phyloP scores from a whole-genome alignment of 2,797 vertebrate genomes.

The Coreius guichenoti region DNA sequence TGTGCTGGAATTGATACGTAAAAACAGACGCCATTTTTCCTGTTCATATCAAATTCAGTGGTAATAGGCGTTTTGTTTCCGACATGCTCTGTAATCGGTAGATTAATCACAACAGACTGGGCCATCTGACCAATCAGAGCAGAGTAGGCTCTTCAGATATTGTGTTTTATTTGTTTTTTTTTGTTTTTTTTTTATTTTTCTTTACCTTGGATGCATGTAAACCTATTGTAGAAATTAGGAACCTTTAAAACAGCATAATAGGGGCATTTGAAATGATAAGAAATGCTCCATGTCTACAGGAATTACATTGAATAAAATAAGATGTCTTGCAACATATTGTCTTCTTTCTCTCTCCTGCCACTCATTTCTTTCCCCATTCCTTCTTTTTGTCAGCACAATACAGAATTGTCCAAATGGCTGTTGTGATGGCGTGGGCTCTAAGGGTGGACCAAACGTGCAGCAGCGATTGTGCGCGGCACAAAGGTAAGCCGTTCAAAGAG shows the following conservation, averaged over 20 bases:
- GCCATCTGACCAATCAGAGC: neutral
- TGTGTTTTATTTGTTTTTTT: no score
- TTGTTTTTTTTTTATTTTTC: no score
- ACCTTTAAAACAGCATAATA: neutral
- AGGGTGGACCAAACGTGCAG: neutral
- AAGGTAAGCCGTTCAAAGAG: constrained; percentile 34
- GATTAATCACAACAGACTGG: neutral
- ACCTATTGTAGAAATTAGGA: neutral
- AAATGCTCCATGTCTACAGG: neutral
- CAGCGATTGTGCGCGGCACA: constrained; percentile 7
- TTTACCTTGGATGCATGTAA: neutral
- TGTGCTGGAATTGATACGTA: neutral
- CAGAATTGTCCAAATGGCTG: constrained; percentile 23
- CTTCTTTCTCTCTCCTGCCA: neutral
- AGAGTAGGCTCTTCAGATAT: neutral
- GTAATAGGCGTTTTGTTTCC: neutral
- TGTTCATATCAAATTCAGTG: neutral
- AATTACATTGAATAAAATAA: constrained; percentile 1
- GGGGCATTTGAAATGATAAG: neutral
- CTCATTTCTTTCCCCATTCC: constrained; percentile 9
- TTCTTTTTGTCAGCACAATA: constrained; percentile 10
- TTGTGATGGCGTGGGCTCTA: constrained; percentile 11
- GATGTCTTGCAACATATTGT: neutral
- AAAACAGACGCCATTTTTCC: neutral
- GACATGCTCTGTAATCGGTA: neutral